Evolutionary conservation across 2,888 invertebrate species (phyloP).

Genomic region (Ceriagrion tenellum): DNA sequence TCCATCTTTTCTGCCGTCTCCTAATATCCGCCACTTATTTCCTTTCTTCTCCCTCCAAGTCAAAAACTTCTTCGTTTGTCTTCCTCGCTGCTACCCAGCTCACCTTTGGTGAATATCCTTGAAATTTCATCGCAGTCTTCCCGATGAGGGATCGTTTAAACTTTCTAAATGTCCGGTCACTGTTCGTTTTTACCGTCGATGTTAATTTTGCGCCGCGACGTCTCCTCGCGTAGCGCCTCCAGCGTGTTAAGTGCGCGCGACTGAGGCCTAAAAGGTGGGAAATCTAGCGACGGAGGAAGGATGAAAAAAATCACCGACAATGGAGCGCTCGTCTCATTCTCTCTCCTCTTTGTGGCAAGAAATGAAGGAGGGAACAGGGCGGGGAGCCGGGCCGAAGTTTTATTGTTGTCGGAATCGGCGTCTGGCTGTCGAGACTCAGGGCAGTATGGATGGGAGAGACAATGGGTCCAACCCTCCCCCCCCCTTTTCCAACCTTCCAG

Average conservation of each 20-base stretch:
- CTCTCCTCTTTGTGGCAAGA: neutral
- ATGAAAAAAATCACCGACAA: constrained; percentile 40
- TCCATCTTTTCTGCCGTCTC: too few species aligned
- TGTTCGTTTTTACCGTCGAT: neutral
- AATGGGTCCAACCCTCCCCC: neutral
- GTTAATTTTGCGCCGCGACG: constrained; percentile 48
- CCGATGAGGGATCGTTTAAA: neutral
- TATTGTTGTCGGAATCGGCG: constrained; percentile 61
- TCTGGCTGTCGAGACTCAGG: constrained; percentile 51
- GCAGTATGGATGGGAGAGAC: constrained; percentile 30
- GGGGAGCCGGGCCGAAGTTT: neutral
- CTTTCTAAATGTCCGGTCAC: neutral
- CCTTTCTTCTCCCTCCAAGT: too few species aligned
- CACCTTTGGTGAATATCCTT: neutral
- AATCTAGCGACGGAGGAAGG: neutral
- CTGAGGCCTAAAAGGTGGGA: neutral
- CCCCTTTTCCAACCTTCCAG: neutral
- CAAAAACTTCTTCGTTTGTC: too few species aligned
- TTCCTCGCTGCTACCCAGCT: too few species aligned
- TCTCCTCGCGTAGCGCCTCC: neutral
- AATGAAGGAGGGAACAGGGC: neutral
- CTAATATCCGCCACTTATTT: too few species aligned
- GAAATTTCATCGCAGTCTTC: neutral
- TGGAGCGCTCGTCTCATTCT: neutral
- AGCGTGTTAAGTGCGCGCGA: neutral